Evolutionary conservation across 2,888 invertebrate species (phyloP).

Genomic region (Diplolepis rosae): DNA sequence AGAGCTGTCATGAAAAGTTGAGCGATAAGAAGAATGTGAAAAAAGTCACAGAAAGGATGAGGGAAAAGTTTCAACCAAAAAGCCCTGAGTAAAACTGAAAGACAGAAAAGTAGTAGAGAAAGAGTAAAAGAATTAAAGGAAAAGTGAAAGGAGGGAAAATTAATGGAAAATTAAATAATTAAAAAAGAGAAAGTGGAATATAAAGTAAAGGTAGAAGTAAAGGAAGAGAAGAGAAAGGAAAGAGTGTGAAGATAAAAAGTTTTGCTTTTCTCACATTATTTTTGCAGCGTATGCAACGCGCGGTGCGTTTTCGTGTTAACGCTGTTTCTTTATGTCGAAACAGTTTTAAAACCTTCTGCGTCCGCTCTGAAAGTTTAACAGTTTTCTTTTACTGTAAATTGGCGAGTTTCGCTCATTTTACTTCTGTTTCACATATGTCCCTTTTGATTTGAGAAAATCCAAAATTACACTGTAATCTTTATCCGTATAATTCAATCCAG

Average conservation of each 20-base stretch:
- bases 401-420: conserved; percentile 43
- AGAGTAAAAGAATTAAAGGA: background rate
- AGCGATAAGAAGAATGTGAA: background rate
- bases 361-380: conserved; percentile 44
- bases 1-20: background rate
- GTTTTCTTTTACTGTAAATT: conserved; percentile 62
- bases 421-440: conserved; percentile 27
- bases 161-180: background rate
- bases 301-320: conserved; percentile 44
- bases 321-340: conserved; percentile 48
- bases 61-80: background rate
- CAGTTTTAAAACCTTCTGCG: conserved; percentile 34
- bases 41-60: background rate
- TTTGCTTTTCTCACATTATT: conserved; percentile 54
- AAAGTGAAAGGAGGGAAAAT: background rate
- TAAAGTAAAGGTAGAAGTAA: conserved; percentile 27
- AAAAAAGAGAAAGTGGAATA: conserved; percentile 30
- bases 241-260: conserved; percentile 47
- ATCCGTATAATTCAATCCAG: no score
- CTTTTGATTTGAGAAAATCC: no score
- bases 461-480: no score
- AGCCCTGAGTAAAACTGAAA: background rate
- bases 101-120: conserved; percentile 1
- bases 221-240: background rate
- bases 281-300: conserved; percentile 39